Conservation (phyloP, 1,140 invertebrate genomes). For the Leucophenga varia region DNA sequence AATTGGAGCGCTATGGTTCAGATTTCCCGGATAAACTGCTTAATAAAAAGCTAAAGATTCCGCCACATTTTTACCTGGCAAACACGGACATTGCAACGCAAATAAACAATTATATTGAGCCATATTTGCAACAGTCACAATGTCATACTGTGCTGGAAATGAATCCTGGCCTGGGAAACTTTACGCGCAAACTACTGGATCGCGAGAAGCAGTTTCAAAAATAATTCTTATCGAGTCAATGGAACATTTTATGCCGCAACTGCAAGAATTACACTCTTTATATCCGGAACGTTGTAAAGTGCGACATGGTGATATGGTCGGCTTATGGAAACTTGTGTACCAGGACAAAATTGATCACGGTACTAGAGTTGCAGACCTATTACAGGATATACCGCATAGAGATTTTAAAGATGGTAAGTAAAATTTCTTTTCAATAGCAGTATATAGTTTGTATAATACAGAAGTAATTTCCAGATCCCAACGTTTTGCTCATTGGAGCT, state of each 20-base stretch:
- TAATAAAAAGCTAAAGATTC: conserved; percentile 36
- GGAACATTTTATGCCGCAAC: conserved; percentile 48
- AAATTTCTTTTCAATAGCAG: neutral
- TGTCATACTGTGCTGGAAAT: conserved; percentile 58
- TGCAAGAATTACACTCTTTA: conserved; percentile 35
- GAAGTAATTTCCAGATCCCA: conserved; percentile 37
- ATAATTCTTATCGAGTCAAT: conserved; percentile 57
- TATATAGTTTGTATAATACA: neutral
- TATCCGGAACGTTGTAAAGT: conserved; percentile 49
- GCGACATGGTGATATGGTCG: conserved; percentile 59
- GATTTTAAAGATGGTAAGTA: conserved; percentile 28
- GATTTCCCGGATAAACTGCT: conserved; percentile 45
- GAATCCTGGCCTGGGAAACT: conserved; percentile 60
- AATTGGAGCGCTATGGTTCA: conserved; percentile 26
- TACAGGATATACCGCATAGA: conserved; percentile 53
- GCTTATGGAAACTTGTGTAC: conserved; percentile 60
- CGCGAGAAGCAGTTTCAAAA: conserved; percentile 40
- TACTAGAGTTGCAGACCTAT: conserved; percentile 57
- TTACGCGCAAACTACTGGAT: conserved; percentile 58
- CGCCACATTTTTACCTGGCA: conserved; percentile 38
- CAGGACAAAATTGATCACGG: conserved; percentile 63
- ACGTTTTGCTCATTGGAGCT: conserved; percentile 59
- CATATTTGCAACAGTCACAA: conserved; percentile 35
- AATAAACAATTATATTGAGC: conserved; percentile 47
- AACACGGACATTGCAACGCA: conserved; percentile 54